phyloP scores from a whole-genome alignment of 2,888 invertebrate species.

The Rhabditoides inermis region DNA sequence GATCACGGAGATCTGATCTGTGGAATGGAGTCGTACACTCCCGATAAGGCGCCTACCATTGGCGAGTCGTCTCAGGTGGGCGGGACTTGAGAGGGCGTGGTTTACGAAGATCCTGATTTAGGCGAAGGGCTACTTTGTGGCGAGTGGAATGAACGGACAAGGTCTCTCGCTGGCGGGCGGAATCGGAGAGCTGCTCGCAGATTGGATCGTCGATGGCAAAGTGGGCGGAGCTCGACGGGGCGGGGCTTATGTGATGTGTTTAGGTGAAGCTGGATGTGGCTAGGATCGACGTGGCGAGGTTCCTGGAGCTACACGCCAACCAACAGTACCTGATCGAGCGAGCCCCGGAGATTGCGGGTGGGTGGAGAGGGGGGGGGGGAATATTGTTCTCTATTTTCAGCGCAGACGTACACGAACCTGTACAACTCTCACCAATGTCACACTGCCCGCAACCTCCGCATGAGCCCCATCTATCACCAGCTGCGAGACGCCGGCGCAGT shows the following conservation, averaged over 20 bases:
- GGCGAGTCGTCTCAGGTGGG: constrained; percentile 83
- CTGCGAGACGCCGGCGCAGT: constrained; percentile 80
- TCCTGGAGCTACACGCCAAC: constrained; percentile 86
- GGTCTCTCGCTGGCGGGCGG: constrained; percentile 92
- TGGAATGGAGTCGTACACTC: constrained; percentile 87
- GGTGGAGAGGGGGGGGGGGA: constrained; percentile 6
- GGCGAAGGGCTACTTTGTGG: constrained; percentile 80
- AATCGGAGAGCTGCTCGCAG: constrained; percentile 75
- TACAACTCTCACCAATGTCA: constrained; percentile 78
- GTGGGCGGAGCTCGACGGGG: no score
- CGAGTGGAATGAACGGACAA: constrained; percentile 89
- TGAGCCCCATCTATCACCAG: constrained; percentile 88
- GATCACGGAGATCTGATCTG: constrained; percentile 74
- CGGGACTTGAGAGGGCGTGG: neutral
- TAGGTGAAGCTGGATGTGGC: constrained; percentile 67
- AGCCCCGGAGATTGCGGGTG: constrained; percentile 81
- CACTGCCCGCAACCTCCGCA: constrained; percentile 68
- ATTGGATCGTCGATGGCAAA: constrained; percentile 74
- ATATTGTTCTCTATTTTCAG: constrained; percentile 10
- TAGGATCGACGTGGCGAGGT: constrained; percentile 78
- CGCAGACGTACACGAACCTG: constrained; percentile 39
- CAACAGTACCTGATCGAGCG: constrained; percentile 80
- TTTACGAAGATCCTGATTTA: constrained; percentile 51
- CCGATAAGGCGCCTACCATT: constrained; percentile 89
- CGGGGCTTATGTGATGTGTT: no score